Percentiles rank a stretch among this genome's conserved stretches.
These are phyloP conservation scores for Drosophila acutilabella DNA, from an alignment of 2,888 invertebrate species.

Conservation along the genomic window DNA sequence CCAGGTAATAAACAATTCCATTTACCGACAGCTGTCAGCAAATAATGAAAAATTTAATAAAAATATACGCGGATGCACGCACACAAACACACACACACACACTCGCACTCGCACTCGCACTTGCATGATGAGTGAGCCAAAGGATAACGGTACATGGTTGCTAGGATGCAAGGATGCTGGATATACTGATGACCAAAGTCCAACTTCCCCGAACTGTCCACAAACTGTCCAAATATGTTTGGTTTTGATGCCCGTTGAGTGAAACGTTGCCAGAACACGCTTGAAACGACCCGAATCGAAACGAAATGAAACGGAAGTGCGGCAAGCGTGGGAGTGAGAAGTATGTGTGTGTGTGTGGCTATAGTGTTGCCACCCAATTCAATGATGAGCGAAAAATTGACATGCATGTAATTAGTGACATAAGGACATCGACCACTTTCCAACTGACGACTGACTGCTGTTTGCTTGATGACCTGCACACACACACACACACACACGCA, in stretches of 20 bases:
- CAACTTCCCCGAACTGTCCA: constrained; percentile 57
- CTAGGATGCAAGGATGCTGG: constrained; percentile 5
- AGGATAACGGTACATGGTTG: not conserved
- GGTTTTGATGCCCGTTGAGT: constrained; percentile 57
- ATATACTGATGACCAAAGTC: constrained; percentile 37
- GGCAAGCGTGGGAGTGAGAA: not conserved
- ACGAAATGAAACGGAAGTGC: constrained; percentile 24
- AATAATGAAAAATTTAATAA: constrained; percentile 82
- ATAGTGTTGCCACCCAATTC: constrained; percentile 49
- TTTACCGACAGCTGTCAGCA: constrained; percentile 82
- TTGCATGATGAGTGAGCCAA: not conserved
- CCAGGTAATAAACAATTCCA: constrained; percentile 80
- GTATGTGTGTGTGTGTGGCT: not conserved
- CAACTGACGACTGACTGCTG: constrained; percentile 28
- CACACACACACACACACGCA: constrained; percentile 8
- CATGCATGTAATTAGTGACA: constrained; percentile 81
- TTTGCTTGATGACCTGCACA: constrained; percentile 21
- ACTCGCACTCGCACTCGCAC: constrained; percentile 3
- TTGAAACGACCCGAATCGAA: constrained; percentile 10
- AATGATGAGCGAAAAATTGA: constrained; percentile 81
- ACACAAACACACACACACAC: no score
- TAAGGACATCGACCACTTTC: constrained; percentile 58
- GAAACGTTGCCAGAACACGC: constrained; percentile 43
- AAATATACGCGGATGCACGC: constrained; percentile 56
- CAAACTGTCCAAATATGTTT: constrained; percentile 81